A percentile compares a stretch with the other conserved stretches of the same genome.
These are phyloP conservation scores for Orchesella flavescens DNA, from an alignment of 2,888 invertebrate species.

Conservation along the genomic window DNA sequence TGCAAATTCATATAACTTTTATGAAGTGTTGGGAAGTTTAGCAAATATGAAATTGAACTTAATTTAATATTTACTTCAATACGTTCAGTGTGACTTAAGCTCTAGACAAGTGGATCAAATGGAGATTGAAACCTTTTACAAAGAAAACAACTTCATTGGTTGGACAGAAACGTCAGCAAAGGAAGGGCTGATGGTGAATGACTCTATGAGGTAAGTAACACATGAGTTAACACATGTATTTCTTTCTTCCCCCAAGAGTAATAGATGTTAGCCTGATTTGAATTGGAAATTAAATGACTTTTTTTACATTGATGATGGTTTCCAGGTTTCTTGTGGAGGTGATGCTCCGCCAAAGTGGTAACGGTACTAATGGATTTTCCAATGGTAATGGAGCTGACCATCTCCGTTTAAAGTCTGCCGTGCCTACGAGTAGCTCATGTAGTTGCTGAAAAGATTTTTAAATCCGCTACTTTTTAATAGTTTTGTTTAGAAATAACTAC, in stretches of 20 bases:
- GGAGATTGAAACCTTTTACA: slow-evolving; percentile 77
- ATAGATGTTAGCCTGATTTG: too few relatives aligned
- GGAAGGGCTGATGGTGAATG: slow-evolving; percentile 78
- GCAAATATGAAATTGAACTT: not conserved
- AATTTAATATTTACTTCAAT: not conserved
- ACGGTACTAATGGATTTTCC: slow-evolving; percentile 68
- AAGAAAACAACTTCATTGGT: slow-evolving; percentile 77
- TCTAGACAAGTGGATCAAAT: slow-evolving; percentile 77
- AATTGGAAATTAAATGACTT: too few relatives aligned
- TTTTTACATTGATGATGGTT: too few relatives aligned
- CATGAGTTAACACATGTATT: too few relatives aligned
- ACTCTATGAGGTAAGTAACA: slow-evolving; percentile 77
- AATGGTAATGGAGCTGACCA: slow-evolving; percentile 53
- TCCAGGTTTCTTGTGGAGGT: slow-evolving; percentile 74
- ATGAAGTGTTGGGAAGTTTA: slow-evolving; percentile 26
- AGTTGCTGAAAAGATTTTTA: slow-evolving; percentile 45
- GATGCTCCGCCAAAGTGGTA: slow-evolving; percentile 74
- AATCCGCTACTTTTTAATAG: too few relatives aligned
- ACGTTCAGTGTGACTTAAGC: slow-evolving; percentile 76
- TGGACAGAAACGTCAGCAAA: slow-evolving; percentile 80
- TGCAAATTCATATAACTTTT: too few relatives aligned
- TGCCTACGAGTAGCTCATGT: slow-evolving; percentile 64
- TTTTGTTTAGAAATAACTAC: too few relatives aligned
- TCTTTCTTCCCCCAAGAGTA: too few relatives aligned
- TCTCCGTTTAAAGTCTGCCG: slow-evolving; percentile 63